These are phyloP conservation scores for Stenolophus ochropezus DNA, from an alignment of 2,888 invertebrate genomes.

Conservation along the genomic window DNA sequence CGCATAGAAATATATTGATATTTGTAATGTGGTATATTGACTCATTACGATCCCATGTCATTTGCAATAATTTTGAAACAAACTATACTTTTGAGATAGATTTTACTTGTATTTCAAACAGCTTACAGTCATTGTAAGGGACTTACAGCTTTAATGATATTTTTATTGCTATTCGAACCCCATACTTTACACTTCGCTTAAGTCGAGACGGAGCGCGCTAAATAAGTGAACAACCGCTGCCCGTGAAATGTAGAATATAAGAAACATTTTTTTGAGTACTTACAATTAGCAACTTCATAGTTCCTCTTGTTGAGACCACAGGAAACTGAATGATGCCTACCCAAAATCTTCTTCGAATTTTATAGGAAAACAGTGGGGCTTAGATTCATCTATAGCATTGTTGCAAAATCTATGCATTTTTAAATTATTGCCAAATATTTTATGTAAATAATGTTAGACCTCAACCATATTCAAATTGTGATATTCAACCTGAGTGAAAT, in stretches of 20 bases:
- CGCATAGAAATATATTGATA: no score
- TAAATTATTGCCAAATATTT: slow-evolving; percentile 20
- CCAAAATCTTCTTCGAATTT: neutral
- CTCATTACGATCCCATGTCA: no score
- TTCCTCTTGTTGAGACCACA: slow-evolving; percentile 1
- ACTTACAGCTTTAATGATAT: no score
- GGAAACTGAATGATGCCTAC: slow-evolving; percentile 33
- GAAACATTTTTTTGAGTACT: no score
- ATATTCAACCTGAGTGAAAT: neutral
- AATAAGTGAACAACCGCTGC: neutral
- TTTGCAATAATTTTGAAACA: no score
- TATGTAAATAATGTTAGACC: slow-evolving; percentile 10
- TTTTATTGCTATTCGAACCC: no score
- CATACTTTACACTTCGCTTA: neutral
- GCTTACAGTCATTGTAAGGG: no score
- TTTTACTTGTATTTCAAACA: no score
- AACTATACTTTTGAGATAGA: no score
- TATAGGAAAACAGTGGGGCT: slow-evolving; percentile 14
- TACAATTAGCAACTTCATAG: slow-evolving; percentile 40
- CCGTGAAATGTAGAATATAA: no score
- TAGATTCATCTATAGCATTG: slow-evolving; percentile 10
- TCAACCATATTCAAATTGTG: neutral
- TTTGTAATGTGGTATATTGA: no score
- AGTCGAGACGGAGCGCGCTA: neutral
- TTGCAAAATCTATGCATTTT: slow-evolving; percentile 23